Evolutionary conservation across 2,113 vertebrate species (phyloP).

Genomic region (Sarotherodon lohbergeri): DNA sequence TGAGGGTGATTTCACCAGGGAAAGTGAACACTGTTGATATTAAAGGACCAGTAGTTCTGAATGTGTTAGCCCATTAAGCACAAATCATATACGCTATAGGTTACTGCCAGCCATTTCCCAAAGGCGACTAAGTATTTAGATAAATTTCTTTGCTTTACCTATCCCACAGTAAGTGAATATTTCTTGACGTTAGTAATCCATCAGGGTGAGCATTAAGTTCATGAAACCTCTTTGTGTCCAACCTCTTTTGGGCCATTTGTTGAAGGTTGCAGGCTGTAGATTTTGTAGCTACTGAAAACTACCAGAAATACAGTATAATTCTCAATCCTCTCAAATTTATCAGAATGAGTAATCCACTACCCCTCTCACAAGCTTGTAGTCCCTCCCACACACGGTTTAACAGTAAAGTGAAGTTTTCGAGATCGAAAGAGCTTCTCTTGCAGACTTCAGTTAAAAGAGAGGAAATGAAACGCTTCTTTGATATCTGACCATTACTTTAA

Average conservation of each 20-base stretch:
- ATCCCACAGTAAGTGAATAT: background rate
- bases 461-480: background rate
- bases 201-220: background rate
- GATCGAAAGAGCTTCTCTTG: background rate
- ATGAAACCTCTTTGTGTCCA: background rate
- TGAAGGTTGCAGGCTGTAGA: background rate
- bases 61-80: slow-evolving; percentile 32
- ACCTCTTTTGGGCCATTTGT: background rate
- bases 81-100: slow-evolving; percentile 20
- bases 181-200: background rate
- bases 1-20: slow-evolving; percentile 10
- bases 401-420: background rate
- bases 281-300: background rate
- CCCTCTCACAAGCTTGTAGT: background rate
- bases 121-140: background rate
- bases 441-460: background rate
- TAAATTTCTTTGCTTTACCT: background rate
- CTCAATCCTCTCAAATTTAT: background rate
- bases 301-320: background rate
- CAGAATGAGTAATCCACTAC: background rate
- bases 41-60: background rate
- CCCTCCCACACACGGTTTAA: background rate
- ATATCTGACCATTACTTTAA: background rate
- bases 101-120: slow-evolving; percentile 1
- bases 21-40: slow-evolving; percentile 12